Evolutionary conservation across 2,113 vertebrate genomes (phyloP).

Genomic region (Entomyzon cyanotis): DNA sequence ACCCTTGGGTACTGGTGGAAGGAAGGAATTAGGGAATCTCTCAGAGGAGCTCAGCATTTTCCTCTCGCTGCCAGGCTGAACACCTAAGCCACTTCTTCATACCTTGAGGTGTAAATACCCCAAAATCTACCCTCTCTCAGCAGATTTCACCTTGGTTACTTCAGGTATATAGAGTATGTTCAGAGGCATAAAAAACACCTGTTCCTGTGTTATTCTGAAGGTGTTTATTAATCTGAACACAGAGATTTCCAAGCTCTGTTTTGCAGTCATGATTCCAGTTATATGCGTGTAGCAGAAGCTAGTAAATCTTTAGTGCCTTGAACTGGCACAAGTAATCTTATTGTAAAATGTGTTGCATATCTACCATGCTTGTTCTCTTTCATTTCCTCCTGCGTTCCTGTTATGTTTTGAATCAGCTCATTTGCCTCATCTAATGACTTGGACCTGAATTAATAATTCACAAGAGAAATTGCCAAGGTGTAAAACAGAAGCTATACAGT

Average conservation of each 20-base stretch:
- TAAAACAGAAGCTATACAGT: slow-evolving; percentile 6
- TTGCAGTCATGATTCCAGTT: background rate
- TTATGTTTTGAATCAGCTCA: background rate
- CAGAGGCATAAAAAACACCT: background rate
- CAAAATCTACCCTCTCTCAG: background rate
- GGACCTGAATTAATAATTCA: slow-evolving; percentile 7
- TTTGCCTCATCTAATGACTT: background rate
- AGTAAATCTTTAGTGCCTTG: background rate
- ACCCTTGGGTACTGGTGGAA: background rate
- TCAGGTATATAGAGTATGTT: background rate
- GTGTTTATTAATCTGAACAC: background rate
- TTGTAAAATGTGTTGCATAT: background rate
- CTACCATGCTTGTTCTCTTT: background rate
- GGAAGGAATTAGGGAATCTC: background rate
- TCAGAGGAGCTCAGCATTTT: background rate
- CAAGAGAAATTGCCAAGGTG: background rate
- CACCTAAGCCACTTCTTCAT: background rate
- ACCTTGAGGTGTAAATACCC: background rate
- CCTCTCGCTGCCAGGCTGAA: background rate
- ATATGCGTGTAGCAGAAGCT: background rate
- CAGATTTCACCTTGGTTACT: background rate
- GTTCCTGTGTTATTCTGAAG: background rate
- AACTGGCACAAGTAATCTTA: background rate
- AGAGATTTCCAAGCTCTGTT: background rate
- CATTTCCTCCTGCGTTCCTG: background rate